A percentile compares a stretch with the other conserved stretches of the same genome.
These are phyloP conservation scores for Drosophila monieri DNA, from an alignment of 2,888 invertebrate genomes.

Conservation along the genomic window DNA sequence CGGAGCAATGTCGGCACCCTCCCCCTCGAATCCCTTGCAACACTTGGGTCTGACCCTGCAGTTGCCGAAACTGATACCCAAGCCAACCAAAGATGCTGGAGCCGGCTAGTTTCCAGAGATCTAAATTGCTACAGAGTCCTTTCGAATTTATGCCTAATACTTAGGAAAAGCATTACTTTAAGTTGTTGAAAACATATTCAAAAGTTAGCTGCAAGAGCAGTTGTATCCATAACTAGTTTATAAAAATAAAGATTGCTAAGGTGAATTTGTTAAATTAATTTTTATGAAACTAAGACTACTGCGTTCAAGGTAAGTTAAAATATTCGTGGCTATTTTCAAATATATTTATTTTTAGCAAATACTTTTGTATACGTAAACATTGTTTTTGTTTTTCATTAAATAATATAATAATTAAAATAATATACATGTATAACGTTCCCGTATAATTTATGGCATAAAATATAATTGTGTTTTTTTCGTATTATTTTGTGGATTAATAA, in stretches of 20 bases:
- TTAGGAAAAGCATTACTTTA: conserved; percentile 5
- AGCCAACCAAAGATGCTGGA: conserved; percentile 30
- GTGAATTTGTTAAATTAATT: not conserved
- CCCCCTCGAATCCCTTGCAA: conserved; percentile 36
- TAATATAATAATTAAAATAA: conserved; percentile 61
- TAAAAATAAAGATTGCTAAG: no score
- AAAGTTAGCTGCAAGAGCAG: conserved; percentile 2
- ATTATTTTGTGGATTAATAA: conserved; percentile 42
- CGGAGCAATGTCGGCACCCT: not conserved
- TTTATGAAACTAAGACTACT: not conserved
- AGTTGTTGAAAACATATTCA: not conserved
- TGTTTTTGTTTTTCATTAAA: conserved; percentile 59
- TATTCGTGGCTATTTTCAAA: conserved; percentile 19
- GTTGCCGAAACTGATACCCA: conserved; percentile 52
- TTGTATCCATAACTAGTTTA: not conserved
- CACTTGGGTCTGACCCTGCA: conserved; percentile 43
- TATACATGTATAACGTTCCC: conserved; percentile 67
- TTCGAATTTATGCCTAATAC: conserved; percentile 13
- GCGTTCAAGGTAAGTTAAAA: not conserved
- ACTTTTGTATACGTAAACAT: conserved; percentile 74
- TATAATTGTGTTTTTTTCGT: conserved; percentile 54
- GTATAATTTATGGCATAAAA: conserved; percentile 75
- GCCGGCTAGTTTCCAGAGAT: not conserved
- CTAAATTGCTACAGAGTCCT: not conserved
- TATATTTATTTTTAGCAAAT: conserved; percentile 65